A percentile compares a stretch with the other conserved stretches of the same genome.
These are phyloP conservation scores for Platyura marginata DNA, from an alignment of 1,140 invertebrate genomes.

Conservation along the genomic window DNA sequence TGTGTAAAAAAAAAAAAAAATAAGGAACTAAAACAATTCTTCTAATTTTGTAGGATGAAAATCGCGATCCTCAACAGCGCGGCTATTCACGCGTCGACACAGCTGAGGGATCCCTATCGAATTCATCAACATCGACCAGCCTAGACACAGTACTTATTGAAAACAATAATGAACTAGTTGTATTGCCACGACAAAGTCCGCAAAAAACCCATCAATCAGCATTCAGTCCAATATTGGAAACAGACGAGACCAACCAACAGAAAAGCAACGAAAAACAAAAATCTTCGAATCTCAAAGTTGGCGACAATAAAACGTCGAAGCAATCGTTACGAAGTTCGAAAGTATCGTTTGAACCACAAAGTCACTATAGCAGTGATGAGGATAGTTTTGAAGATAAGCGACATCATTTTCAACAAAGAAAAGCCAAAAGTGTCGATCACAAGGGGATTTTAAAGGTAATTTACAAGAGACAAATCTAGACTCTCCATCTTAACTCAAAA, in stretches of 20 bases:
- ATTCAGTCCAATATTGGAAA: slow-evolving; percentile 5
- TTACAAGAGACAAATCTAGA: no score
- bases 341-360: slow-evolving; percentile 19
- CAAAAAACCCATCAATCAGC: background rate
- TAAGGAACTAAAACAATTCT: background rate
- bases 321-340: slow-evolving; percentile 19
- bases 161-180: slow-evolving; percentile 13
- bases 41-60: slow-evolving; percentile 2
- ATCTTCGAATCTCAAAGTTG: background rate
- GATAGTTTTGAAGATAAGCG: slow-evolving; percentile 22
- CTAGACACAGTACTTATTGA: slow-evolving; percentile 23
- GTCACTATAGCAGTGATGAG: slow-evolving; percentile 17
- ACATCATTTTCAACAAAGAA: slow-evolving; percentile 20
- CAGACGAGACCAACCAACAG: slow-evolving; percentile 10
- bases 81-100: slow-evolving; percentile 17
- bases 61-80: slow-evolving; percentile 1
- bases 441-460: slow-evolving; percentile 22
- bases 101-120: slow-evolving; percentile 12
- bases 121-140: slow-evolving; percentile 22
- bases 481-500: background rate
- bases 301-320: slow-evolving; percentile 8
- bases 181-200: slow-evolving; percentile 13
- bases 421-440: slow-evolving; percentile 21
- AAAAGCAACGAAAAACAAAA: background rate
- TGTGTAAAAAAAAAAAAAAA: background rate